Percentiles rank a stretch among this genome's conserved stretches.
Evolutionary conservation across 2,113 vertebrate genomes (phyloP).

Genomic region (Diadophis punctatus): DNA sequence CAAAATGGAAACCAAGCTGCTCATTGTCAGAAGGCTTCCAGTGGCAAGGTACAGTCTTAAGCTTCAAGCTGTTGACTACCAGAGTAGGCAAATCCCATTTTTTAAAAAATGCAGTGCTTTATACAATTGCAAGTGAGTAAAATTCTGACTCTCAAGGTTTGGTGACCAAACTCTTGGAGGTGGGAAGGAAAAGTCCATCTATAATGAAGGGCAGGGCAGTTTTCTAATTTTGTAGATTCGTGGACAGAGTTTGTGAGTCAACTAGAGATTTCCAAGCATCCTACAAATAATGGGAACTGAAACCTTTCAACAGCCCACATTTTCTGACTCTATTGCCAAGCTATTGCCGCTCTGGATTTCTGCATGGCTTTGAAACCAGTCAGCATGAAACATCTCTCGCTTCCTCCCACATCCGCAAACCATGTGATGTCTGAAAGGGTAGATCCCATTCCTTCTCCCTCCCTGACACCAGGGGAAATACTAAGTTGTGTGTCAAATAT

Average conservation of each 20-base stretch:
- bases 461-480: neutral
- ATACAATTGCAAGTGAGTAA: neutral
- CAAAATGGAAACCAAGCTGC: neutral
- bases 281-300: conserved; percentile 20
- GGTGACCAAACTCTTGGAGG: neutral
- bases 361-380: conserved; percentile 18
- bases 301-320: conserved; percentile 17
- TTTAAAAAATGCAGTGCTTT: neutral
- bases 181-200: neutral
- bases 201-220: neutral
- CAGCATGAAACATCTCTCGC: conserved; percentile 51
- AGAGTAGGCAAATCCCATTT: neutral
- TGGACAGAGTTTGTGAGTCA: neutral
- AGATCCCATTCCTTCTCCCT: neutral
- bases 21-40: neutral
- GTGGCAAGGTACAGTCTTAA: neutral
- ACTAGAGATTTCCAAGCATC: neutral
- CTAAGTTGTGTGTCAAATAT: neutral
- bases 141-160: neutral
- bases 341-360: neutral
- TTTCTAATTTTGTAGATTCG: neutral
- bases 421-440: neutral
- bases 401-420: conserved; percentile 50
- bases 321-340: conserved; percentile 59
- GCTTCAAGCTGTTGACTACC: neutral